A percentile compares a stretch with the other conserved stretches of the same genome.
Conservation (phyloP, 2,113 vertebrate species). For the Theropithecus gelada region DNA sequence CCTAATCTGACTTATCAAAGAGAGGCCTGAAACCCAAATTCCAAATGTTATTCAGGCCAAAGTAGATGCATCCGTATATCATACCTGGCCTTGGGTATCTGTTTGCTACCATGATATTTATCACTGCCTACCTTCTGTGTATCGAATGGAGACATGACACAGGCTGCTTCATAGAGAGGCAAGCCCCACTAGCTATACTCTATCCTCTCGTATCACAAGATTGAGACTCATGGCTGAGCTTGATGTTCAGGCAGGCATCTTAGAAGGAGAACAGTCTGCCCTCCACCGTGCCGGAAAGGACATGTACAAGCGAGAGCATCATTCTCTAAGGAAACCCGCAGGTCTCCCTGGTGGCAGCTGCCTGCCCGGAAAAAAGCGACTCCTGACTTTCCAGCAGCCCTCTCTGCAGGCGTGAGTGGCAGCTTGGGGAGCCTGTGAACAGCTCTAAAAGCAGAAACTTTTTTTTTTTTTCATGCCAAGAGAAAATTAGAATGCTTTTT, state of each 20-base stretch:
- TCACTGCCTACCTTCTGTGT: neutral
- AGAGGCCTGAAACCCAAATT: neutral
- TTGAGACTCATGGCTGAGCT: rapidly evolving
- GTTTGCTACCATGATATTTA: rapidly evolving
- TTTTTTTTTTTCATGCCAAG: neutral
- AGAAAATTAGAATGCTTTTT: neutral
- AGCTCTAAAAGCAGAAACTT: neutral
- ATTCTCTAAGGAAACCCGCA: neutral
- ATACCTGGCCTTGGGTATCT: neutral
- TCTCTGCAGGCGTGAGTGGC: neutral
- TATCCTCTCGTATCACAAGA: neutral
- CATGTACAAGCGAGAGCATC: neutral
- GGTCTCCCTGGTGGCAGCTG: too few relatives aligned
- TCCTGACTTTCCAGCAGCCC: neutral
- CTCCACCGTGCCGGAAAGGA: neutral
- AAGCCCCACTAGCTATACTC: rapidly evolving
- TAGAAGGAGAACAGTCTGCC: neutral
- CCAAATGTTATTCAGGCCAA: neutral
- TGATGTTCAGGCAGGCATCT: neutral
- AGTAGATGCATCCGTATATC: neutral
- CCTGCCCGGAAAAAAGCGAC: neutral
- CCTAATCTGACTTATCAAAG: neutral
- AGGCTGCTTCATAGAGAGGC: neutral
- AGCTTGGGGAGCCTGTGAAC: neutral
- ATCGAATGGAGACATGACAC: neutral